Base-by-base conservation (phyloP, 2,888 invertebrate genomes). In the Xestia ashworthii region DNA sequence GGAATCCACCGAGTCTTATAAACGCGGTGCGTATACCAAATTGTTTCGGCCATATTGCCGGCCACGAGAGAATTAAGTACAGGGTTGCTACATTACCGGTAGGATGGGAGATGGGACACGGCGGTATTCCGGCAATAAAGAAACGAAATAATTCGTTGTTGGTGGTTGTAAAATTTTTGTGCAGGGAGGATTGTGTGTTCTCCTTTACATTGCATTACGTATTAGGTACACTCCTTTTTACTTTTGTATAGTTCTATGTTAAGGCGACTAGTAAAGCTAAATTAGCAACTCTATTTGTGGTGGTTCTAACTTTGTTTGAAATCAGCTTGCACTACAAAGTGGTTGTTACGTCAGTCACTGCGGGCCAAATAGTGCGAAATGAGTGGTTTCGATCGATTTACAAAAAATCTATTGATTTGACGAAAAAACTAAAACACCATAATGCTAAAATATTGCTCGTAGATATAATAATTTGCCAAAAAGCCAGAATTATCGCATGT, bases 41-140 rank as follows among this genome's bases (percentile, higher is more conserved):
- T 95, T 94, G 93, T 92, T 93, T 92, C 85, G 88, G 90, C 91
- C 90, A 92, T 92, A 93, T 93, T 92, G 92, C 89, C 84, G 85
- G 92, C 91, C 93, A 80, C 92, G 75, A 80, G 93, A 92, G 94
- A 91, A 91, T 92, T 90, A 90, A 90, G 88, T 90, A 76, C 67
- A 71, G 74, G 78, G 80, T 79, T 79, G 76, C 76, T 72, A 85
- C 74, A 79, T 76, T 80, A 71, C 65, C 64, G 67, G 66, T 78
- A 74, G 48, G 65, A 69, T 74, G 68, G 66, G 78, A 72, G 68
- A 81, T 75, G 71, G 66, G 75, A 71, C 81, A 78, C 70, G 71
- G 22, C 22, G 73, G 80, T 74, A 83, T 84, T 88, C 84, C 76
- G 78, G 81, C 66, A 84, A 77, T 85, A 86, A 86, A 84, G 76